These are phyloP conservation scores for Neomonachus schauinslandi DNA, from an alignment of 2,113 vertebrate species.

Conservation along the genomic window DNA sequence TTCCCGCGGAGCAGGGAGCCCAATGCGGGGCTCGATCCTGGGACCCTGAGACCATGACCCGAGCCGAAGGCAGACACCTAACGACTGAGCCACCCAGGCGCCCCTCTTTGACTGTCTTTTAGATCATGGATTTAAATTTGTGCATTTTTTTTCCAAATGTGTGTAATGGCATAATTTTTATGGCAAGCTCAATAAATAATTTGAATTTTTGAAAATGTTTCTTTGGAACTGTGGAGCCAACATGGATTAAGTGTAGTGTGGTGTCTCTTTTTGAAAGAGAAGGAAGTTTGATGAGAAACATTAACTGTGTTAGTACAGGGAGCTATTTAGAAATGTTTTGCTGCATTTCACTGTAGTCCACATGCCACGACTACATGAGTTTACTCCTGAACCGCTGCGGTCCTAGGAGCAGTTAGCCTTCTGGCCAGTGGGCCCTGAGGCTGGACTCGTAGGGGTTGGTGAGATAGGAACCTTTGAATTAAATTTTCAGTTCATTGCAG, in stretches of 20 bases:
- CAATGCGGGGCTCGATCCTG: too few species aligned
- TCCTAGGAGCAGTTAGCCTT: not conserved
- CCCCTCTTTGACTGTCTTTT: not conserved
- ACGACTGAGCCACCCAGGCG: too few species aligned
- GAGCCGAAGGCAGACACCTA: too few species aligned
- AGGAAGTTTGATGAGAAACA: not conserved
- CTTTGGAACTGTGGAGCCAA: not conserved
- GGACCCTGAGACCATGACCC: too few species aligned
- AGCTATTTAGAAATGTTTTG: not conserved
- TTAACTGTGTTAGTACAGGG: not conserved
- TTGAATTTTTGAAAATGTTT: slow-evolving; percentile 1
- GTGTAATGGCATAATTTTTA: not conserved
- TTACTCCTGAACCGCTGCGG: not conserved
- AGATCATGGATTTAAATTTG: not conserved
- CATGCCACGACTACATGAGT: rapidly evolving
- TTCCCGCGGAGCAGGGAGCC: too few species aligned
- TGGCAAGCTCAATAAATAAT: not conserved
- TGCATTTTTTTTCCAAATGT: not conserved
- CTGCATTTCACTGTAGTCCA: not conserved
- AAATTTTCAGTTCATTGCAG: not conserved
- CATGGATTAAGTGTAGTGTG: not conserved
- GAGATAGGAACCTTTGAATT: not conserved
- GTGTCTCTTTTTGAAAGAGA: not conserved
- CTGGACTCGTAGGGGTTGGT: not conserved
- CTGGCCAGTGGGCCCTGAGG: not conserved